phyloP scores from a whole-genome alignment of 2,888 invertebrate species.

The Mantis religiosa region DNA sequence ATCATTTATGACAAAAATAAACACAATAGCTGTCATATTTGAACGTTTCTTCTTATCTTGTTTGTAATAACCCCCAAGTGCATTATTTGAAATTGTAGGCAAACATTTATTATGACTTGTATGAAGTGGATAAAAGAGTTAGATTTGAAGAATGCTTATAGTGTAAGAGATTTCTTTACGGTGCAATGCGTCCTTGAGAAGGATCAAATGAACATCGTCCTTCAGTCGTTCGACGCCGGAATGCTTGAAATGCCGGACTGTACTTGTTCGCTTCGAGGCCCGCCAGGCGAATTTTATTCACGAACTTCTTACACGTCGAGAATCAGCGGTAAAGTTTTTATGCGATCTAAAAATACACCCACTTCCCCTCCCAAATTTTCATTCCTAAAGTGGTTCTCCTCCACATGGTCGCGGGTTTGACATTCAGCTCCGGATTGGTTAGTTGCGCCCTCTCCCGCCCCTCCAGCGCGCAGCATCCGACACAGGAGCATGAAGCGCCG shows the following conservation, averaged over 20 bases:
- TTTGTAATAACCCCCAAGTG: no score
- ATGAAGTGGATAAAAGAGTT: no score
- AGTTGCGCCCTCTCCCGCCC: neutral
- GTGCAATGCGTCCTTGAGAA: neutral
- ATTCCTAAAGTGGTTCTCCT: neutral
- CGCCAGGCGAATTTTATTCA: neutral
- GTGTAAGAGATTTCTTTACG: neutral
- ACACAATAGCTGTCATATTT: no score
- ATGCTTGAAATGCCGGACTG: neutral
- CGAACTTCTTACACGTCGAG: neutral
- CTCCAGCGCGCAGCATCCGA: neutral
- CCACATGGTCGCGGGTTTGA: neutral
- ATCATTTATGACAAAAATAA: no score
- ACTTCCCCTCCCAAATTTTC: neutral
- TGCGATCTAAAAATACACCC: neutral
- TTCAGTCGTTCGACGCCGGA: neutral
- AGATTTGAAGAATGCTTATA: no score
- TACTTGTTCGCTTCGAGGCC: neutral
- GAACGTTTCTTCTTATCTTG: no score
- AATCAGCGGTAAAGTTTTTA: neutral
- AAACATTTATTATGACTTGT: no score
- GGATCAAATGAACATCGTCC: neutral
- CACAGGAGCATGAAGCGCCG: neutral
- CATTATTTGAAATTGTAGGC: no score
- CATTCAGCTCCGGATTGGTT: neutral